These are phyloP conservation scores for Pontoporia blainvillei DNA, from an alignment of 2,113 vertebrate genomes.

Conservation along the genomic window DNA sequence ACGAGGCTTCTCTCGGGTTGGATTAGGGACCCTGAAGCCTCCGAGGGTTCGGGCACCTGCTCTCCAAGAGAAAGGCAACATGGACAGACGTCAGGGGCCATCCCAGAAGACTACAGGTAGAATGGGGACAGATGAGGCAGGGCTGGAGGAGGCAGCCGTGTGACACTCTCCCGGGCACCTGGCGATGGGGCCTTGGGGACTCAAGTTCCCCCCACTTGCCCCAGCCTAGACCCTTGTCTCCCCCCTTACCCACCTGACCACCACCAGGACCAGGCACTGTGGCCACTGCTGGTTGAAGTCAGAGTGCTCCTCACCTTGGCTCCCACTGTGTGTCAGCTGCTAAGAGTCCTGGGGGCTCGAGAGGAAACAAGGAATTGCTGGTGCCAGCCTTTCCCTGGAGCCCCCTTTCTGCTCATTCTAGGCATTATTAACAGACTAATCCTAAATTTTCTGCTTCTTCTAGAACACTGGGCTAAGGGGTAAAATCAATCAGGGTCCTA, in stretches of 20 bases:
- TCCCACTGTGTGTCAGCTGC: background rate
- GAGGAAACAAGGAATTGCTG: background rate
- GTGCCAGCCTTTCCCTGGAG: background rate
- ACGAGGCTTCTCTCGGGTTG: background rate
- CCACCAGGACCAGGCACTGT: too few relatives aligned
- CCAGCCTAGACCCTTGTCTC: background rate
- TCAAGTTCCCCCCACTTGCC: too few relatives aligned
- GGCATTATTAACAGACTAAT: background rate
- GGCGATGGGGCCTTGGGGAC: background rate
- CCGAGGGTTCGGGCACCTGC: background rate
- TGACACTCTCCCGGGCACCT: background rate
- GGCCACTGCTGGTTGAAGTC: rapidly evolving
- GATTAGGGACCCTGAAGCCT: background rate
- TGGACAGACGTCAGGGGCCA: background rate
- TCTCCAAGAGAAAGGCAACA: background rate
- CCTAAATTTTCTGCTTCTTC: background rate
- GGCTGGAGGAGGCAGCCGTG: too few relatives aligned
- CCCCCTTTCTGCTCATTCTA: background rate
- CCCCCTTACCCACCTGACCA: too few relatives aligned
- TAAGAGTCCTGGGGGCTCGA: too few relatives aligned
- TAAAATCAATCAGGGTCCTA: background rate
- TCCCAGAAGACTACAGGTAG: background rate
- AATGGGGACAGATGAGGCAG: background rate
- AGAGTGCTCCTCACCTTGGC: too few relatives aligned
- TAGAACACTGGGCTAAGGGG: background rate